phyloP scores from a whole-genome alignment of 2,888 invertebrate genomes.

The Drosophila anceps region DNA sequence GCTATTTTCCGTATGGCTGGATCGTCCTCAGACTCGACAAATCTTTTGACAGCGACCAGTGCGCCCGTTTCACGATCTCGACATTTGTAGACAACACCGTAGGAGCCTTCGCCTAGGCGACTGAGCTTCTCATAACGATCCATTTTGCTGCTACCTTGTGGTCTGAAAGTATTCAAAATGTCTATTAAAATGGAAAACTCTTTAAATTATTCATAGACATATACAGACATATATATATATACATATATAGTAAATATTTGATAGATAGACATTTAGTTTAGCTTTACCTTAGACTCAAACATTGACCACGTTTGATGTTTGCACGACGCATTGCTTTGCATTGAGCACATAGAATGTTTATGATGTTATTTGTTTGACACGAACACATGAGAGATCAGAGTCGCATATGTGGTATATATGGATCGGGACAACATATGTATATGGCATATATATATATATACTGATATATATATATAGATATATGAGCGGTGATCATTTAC shows the following conservation, averaged over 20 bases:
- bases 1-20: constrained; percentile 98
- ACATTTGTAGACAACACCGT: constrained; percentile 95
- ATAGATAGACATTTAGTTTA: constrained; percentile 6
- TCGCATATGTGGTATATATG: constrained; percentile 29
- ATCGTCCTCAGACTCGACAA: constrained; percentile 98
- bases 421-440: constrained; percentile 29
- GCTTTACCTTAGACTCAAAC: constrained; percentile 82
- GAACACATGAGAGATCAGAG: constrained; percentile 67
- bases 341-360: constrained; percentile 74
- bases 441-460: constrained; percentile 20
- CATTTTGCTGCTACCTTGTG: constrained; percentile 94
- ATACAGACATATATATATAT: neutral
- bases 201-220: too few relatives aligned
- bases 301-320: constrained; percentile 83
- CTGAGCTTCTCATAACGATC: constrained; percentile 97
- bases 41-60: constrained; percentile 98
- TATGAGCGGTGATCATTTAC: constrained; percentile 37
- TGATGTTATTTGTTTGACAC: constrained; percentile 67
- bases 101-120: constrained; percentile 94
- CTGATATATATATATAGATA: constrained; percentile 6
- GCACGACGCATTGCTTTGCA: constrained; percentile 82
- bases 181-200: neutral
- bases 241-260: neutral
- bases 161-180: constrained; percentile 86
- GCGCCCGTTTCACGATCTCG: constrained; percentile 97